A percentile compares a stretch with the other conserved stretches of the same genome.
Conservation (phyloP, 1,140 invertebrate species). For the Belonocnema kinseyi region DNA sequence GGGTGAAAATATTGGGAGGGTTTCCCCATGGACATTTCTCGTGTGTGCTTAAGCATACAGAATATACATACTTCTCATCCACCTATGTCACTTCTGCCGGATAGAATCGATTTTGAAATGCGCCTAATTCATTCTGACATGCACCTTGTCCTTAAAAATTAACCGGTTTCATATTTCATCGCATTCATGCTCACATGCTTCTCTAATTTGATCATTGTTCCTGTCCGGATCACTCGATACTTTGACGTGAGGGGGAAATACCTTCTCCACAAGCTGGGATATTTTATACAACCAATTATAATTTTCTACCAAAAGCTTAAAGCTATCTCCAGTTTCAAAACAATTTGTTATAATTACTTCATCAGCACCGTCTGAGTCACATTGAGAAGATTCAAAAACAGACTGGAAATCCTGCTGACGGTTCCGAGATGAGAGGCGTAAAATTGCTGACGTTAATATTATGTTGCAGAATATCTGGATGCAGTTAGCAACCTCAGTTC, state of each 20-base stretch:
- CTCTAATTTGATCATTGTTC: background rate
- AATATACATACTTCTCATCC: constrained; percentile 22
- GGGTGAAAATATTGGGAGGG: constrained; percentile 23
- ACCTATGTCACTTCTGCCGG: constrained; percentile 42
- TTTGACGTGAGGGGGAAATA: background rate
- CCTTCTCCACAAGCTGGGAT: too few species aligned
- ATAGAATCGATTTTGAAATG: constrained; percentile 39
- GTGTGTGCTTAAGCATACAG: constrained; percentile 24
- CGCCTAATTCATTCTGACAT: constrained; percentile 45
- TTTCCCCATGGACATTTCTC: constrained; percentile 31
- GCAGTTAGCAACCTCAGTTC: background rate
- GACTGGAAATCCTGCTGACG: background rate
- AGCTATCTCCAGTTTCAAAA: too few species aligned
- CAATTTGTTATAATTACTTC: too few species aligned
- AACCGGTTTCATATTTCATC: constrained; percentile 12
- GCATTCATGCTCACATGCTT: background rate
- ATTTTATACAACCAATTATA: too few species aligned
- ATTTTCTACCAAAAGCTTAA: too few species aligned
- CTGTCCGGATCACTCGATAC: background rate
- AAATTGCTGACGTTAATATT: background rate
- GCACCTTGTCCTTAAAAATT: constrained; percentile 31
- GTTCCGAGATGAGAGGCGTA: background rate
- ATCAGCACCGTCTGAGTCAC: background rate
- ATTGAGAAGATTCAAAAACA: background rate
- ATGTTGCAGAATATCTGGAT: background rate